Base-by-base conservation (phyloP, 92 coral and sea anemone genomes). In the Anthopleura xanthogrammica region DNA sequence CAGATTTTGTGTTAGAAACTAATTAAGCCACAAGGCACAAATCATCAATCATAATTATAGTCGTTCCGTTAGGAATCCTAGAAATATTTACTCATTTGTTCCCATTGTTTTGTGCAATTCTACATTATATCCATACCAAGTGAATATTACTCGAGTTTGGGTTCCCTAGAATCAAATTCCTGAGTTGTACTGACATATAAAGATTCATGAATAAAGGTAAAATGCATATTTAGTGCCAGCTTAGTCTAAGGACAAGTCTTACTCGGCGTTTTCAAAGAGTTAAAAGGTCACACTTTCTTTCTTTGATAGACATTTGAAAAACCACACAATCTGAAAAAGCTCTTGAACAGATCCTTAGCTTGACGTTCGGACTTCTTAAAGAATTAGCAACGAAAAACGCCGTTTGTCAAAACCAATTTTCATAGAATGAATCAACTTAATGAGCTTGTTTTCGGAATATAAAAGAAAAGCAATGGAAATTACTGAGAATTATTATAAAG, bases 381-480 rank as follows among this genome's bases (percentile, higher is more conserved):
- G 74, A 68, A 68, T 68, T 68, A 68, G 41, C 74, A 24, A 36
- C 43, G 74, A 68, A 68, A 68, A 68, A 68, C 41, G 41, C 74
- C 43, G 74, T 68, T 68, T 36, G 74, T 68, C 74, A 68, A 68
- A 13, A 68, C 74, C 74, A 68, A 68, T 29, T 23, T 65, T n/a
- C 72, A 12, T 23, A 65, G 20, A 23, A 5, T 65, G 20, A 9
- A n/a, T 65, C 11, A 23, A 2, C 17, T 68, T 68, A 29, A 68
- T 29, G 43, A 29, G 14, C 42, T 62, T 54, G 70, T 22, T 62
- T 12, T 62, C 23, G 29, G 22, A 11, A 20, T 6, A 68, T 68
- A 12, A 36, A 62, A 62, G 23, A 20, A 62, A 62, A 20, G 3
- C 74, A 29, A 2, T 68, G 5, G 5, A 68, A 68, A 36, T 36